Percentiles rank a stretch among this genome's conserved stretches.
phyloP scores from a whole-genome alignment of 2,797 vertebrate genomes.

The Ataeniobius toweri region DNA sequence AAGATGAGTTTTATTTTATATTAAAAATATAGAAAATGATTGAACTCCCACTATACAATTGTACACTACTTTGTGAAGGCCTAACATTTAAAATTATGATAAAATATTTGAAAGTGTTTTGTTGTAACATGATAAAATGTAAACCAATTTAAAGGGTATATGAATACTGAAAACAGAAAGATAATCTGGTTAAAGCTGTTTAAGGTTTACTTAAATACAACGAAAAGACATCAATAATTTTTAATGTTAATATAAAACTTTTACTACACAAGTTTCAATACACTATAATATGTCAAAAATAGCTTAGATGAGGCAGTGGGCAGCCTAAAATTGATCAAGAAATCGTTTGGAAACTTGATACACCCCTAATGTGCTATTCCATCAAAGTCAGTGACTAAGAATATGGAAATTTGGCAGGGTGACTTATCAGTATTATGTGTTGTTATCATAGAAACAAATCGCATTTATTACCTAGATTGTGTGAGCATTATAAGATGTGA shows the following conservation, averaged over 20 bases:
- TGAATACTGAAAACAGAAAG: background rate
- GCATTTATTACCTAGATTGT: background rate
- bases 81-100: background rate
- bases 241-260: background rate
- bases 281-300: slow-evolving; percentile 7
- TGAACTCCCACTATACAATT: background rate
- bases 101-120: background rate
- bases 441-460: slow-evolving; percentile 4
- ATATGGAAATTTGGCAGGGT: slow-evolving; percentile 6
- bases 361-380: slow-evolving; percentile 28
- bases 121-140: background rate
- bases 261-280: background rate
- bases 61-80: background rate
- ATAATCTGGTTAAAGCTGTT: background rate
- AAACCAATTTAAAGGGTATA: background rate
- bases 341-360: background rate
- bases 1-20: background rate
- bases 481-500: slow-evolving; percentile 16
- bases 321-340: slow-evolving; percentile 13
- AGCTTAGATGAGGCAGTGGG: slow-evolving; percentile 8
- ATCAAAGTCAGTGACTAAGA: slow-evolving; percentile 36
- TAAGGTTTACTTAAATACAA: background rate
- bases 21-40: background rate
- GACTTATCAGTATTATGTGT: slow-evolving; percentile 17
- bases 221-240: background rate